A percentile compares a stretch with the other conserved stretches of the same genome.
Conservation (phyloP, 2,113 vertebrate genomes). For the Gavia stellata region DNA sequence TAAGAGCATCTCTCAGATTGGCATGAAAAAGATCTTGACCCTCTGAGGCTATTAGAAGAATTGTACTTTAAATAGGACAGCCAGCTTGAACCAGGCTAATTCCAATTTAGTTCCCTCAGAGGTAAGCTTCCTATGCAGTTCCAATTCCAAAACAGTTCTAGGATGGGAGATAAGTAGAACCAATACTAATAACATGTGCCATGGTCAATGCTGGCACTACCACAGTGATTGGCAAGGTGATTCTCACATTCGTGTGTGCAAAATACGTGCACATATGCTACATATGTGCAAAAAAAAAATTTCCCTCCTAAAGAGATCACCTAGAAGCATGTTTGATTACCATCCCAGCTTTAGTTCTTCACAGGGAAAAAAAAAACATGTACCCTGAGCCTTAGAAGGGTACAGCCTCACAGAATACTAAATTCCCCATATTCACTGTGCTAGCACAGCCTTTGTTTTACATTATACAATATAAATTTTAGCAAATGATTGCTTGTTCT, state of each 20-base stretch:
- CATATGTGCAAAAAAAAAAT: accelerated
- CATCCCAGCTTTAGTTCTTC: background rate
- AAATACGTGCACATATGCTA: too few relatives aligned
- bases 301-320: background rate
- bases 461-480: background rate
- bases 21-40: background rate
- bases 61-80: background rate
- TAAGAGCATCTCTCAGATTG: background rate
- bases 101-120: background rate
- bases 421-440: background rate
- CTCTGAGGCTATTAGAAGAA: background rate
- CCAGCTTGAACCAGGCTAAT: background rate
- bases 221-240: background rate
- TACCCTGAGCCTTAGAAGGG: background rate
- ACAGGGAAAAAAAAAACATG: accelerated
- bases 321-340: background rate
- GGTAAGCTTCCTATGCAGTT: background rate
- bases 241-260: background rate
- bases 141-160: background rate
- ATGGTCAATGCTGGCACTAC: background rate
- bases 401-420: background rate
- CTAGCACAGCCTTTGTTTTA: background rate
- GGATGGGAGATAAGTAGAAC: background rate
- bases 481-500: background rate
- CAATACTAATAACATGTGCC: accelerated